These are phyloP conservation scores for Geococcyx californianus DNA, from an alignment of 2,113 vertebrate species.

Conservation along the genomic window DNA sequence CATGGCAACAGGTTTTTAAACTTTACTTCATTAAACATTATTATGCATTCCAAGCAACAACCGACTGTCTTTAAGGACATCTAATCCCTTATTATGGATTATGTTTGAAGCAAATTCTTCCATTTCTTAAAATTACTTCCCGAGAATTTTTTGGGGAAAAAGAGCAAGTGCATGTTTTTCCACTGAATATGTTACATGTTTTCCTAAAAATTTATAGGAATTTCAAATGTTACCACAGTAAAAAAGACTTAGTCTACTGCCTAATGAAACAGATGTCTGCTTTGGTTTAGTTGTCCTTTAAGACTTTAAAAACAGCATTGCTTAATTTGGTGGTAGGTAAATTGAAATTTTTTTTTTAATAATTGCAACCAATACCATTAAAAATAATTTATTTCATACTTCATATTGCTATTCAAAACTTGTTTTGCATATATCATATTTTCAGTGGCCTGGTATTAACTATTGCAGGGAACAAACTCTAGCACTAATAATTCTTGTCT, in stretches of 20 bases:
- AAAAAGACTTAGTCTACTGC: constrained; percentile 23
- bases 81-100: constrained; percentile 82
- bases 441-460: constrained; percentile 71
- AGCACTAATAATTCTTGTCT: constrained; percentile 68
- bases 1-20: constrained; percentile 98
- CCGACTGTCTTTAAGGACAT: constrained; percentile 87
- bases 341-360: constrained; percentile 19
- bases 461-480: constrained; percentile 50
- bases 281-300: constrained; percentile 77
- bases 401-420: constrained; percentile 51
- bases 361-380: constrained; percentile 62
- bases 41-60: constrained; percentile 82
- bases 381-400: constrained; percentile 67
- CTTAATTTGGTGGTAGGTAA: constrained; percentile 71
- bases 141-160: constrained; percentile 58
- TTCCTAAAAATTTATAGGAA: constrained; percentile 56
- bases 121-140: constrained; percentile 51
- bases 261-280: constrained; percentile 39
- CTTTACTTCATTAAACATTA: constrained; percentile 92
- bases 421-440: constrained; percentile 61
- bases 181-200: constrained; percentile 44
- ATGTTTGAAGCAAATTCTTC: constrained; percentile 73
- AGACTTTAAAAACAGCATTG: constrained; percentile 74
- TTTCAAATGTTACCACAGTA: constrained; percentile 39
- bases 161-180: constrained; percentile 67